Conservation (phyloP, 2,888 invertebrate genomes). For the Lydus trimaculatus region DNA sequence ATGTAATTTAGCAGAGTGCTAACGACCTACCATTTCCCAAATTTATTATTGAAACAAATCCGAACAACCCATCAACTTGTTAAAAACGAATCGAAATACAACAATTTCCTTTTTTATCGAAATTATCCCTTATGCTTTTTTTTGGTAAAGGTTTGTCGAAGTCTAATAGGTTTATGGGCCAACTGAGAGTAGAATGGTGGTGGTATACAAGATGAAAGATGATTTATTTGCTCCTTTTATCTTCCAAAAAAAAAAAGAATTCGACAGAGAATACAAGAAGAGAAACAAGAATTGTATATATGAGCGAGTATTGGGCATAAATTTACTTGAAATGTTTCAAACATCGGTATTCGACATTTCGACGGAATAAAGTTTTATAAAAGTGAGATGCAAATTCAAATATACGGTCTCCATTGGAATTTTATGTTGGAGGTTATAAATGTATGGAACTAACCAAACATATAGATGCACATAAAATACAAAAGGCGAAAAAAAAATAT, state of each 20-base stretch:
- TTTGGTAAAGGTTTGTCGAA: neutral
- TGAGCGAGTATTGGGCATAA: constrained; percentile 32
- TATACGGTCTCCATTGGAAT: constrained; percentile 42
- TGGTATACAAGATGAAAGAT: neutral
- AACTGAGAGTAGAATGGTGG: neutral
- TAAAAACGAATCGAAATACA: neutral
- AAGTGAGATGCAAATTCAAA: constrained; percentile 45
- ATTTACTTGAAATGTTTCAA: constrained; percentile 38
- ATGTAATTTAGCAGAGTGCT: neutral
- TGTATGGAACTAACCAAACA: constrained; percentile 42
- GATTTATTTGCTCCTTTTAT: constrained; percentile 4
- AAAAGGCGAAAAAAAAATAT: constrained; percentile 28
- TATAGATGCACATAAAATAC: constrained; percentile 27
- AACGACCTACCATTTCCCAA: neutral
- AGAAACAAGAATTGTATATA: constrained; percentile 25
- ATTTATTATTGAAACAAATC: neutral
- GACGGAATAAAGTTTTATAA: constrained; percentile 43
- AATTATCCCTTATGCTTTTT: neutral
- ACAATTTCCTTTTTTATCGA: neutral
- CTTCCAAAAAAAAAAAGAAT: constrained; percentile 4
- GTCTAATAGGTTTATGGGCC: constrained; percentile 6
- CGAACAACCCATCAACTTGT: neutral
- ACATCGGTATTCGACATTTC: constrained; percentile 38
- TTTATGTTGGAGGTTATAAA: constrained; percentile 40
- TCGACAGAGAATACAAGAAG: constrained; percentile 18